A percentile compares a stretch with the other conserved stretches of the same genome.
phyloP scores from a whole-genome alignment of 2,888 invertebrate genomes.

The Pyrocoelia pectoralis region DNA sequence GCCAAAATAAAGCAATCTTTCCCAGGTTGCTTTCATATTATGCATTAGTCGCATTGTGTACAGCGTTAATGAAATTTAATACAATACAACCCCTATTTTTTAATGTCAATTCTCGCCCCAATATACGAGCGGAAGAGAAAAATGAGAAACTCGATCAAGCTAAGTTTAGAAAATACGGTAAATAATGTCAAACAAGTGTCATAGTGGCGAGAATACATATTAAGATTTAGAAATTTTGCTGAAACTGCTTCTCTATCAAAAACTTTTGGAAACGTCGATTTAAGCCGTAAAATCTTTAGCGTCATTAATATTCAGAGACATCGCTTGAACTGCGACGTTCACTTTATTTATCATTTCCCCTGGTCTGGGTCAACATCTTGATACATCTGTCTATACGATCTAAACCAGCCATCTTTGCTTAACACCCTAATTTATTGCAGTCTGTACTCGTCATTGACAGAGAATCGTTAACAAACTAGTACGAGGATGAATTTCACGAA shows the following conservation, averaged over 20 bases:
- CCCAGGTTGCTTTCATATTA: too few species aligned
- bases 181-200: neutral
- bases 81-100: too few species aligned
- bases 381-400: slow-evolving; percentile 10
- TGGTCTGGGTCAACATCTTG: slow-evolving; percentile 5
- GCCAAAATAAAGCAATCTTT: neutral
- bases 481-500: neutral
- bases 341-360: slow-evolving; percentile 9
- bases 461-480: slow-evolving; percentile 2
- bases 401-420: slow-evolving; percentile 6
- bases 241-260: neutral
- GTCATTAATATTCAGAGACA: slow-evolving; percentile 8
- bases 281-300: slow-evolving; percentile 5
- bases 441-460: slow-evolving; percentile 6
- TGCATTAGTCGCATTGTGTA: too few species aligned
- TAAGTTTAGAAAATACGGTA: neutral
- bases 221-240: neutral
- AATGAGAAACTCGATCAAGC: neutral
- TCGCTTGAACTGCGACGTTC: slow-evolving; percentile 3
- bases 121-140: neutral
- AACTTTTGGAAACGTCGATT: slow-evolving; percentile 3
- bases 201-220: neutral
- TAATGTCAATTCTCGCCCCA: too few species aligned
- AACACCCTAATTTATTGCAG: slow-evolving; percentile 7
- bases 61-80: too few species aligned